phyloP scores from a whole-genome alignment of 2,888 invertebrate genomes.

The Hipparchia sbordonii region DNA sequence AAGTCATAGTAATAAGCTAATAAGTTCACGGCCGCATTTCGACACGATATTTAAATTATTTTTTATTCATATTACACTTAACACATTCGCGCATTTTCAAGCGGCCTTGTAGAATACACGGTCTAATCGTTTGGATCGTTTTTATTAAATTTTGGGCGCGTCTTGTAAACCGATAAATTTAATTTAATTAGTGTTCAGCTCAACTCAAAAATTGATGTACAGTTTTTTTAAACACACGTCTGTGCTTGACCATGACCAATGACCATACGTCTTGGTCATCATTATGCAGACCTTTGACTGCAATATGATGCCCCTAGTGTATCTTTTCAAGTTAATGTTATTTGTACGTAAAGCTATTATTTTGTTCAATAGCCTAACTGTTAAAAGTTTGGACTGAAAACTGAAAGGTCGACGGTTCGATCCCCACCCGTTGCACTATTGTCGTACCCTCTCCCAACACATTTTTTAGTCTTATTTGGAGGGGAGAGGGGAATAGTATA shows the following conservation, averaged over 20 bases:
- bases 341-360: no score
- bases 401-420: no score
- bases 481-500: no score
- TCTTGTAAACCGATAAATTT: slow-evolving; percentile 3
- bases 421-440: no score
- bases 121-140: slow-evolving; percentile 1
- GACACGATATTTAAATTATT: slow-evolving; percentile 29
- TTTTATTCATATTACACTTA: slow-evolving; percentile 18
- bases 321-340: no score
- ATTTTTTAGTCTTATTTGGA: no score
- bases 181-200: slow-evolving; percentile 13
- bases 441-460: no score
- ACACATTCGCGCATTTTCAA: slow-evolving; percentile 24
- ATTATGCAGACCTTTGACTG: no score
- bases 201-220: neutral
- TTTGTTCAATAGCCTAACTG: no score
- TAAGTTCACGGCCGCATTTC: slow-evolving; percentile 45
- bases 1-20: slow-evolving; percentile 40
- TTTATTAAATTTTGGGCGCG: slow-evolving; percentile 15
- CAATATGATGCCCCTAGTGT: no score
- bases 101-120: slow-evolving; percentile 19
- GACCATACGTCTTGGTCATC: no score
- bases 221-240: neutral
- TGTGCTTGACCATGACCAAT: neutral
- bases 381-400: no score